Conservation (phyloP, 2,113 vertebrate species). For the Anhinga rufa region DNA sequence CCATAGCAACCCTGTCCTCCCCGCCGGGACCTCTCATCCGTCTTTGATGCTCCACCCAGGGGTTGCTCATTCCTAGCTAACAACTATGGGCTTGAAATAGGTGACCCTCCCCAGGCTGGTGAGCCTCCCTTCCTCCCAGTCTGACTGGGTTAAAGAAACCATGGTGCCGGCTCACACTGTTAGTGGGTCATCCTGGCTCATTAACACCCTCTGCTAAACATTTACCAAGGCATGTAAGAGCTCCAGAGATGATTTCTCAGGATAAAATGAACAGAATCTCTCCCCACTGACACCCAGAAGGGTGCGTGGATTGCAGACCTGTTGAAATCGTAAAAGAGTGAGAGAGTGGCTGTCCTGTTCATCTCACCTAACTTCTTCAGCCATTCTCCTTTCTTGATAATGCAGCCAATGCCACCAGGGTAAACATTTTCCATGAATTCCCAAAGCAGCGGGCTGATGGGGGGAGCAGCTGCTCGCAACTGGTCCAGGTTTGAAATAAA, state of each 20-base stretch:
- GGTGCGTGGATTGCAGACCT: background rate
- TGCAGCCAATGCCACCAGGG: slow-evolving; percentile 87
- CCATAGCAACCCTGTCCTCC: background rate
- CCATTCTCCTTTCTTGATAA: slow-evolving; percentile 87
- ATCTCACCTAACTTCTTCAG: slow-evolving; percentile 78
- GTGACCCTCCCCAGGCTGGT: background rate
- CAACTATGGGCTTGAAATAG: background rate
- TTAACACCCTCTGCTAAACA: background rate
- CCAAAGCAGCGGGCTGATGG: slow-evolving; percentile 87
- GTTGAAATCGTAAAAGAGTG: background rate
- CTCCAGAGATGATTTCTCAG: background rate
- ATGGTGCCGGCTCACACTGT: background rate
- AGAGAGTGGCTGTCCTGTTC: background rate
- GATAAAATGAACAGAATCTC: background rate
- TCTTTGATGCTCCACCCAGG: background rate
- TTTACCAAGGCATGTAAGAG: background rate
- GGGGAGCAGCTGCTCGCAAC: slow-evolving; percentile 77
- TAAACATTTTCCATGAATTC: slow-evolving; percentile 89
- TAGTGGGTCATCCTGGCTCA: background rate
- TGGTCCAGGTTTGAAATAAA: slow-evolving; percentile 88
- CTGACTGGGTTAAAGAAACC: background rate
- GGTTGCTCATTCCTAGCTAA: background rate
- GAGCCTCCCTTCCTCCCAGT: background rate
- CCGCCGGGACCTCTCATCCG: background rate
- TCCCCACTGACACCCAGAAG: background rate